Percentiles rank a stretch among this genome's conserved stretches.
phyloP scores from a whole-genome alignment of 2,113 vertebrate species.

The Bothrops jararaca region DNA sequence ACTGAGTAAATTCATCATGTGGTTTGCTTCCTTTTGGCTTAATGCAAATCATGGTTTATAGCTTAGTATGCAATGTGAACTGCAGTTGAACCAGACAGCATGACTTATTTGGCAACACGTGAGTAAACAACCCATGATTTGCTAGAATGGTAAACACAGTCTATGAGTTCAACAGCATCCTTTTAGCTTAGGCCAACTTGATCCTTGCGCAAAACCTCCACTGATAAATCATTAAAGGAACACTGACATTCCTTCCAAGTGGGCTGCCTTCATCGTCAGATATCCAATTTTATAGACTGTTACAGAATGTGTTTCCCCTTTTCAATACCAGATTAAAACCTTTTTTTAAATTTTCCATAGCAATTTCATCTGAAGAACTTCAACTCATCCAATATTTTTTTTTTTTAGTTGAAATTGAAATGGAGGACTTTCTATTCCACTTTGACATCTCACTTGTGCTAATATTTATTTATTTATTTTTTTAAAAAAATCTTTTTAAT shows the following conservation, averaged over 20 bases:
- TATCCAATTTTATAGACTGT: neutral
- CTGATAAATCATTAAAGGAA: neutral
- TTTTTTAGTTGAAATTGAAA: neutral
- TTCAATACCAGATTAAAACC: neutral
- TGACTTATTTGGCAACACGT: neutral
- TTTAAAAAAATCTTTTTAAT: neutral
- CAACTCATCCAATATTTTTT: neutral
- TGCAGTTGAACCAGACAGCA: neutral
- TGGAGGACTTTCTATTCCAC: neutral
- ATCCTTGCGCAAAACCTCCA: neutral
- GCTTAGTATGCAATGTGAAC: neutral
- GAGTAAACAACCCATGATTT: neutral
- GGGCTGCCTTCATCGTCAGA: neutral
- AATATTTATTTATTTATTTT: neutral
- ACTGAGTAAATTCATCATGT: neutral
- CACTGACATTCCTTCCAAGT: neutral
- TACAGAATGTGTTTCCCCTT: neutral
- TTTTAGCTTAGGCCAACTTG: neutral
- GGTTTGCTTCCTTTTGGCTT: neutral
- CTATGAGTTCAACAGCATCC: neutral
- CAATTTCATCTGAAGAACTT: neutral
- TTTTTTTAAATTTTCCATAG: neutral
- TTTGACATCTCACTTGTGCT: neutral
- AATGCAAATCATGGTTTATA: neutral
- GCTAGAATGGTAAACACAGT: neutral